Evolutionary conservation across 2,888 invertebrate species (phyloP).

Genomic region (Tubulanus polymorphus): DNA sequence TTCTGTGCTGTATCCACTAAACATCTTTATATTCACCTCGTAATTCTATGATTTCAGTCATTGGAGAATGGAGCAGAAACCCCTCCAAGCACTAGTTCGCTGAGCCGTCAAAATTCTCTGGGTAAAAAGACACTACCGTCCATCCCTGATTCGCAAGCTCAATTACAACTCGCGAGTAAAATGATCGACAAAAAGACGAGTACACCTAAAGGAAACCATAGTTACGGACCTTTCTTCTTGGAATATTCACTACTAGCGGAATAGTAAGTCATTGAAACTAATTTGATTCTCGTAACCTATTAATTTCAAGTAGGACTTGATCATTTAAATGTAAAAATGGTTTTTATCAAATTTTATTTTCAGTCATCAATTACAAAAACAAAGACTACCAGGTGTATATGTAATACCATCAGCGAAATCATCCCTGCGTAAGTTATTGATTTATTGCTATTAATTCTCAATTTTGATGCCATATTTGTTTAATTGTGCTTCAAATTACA

Average conservation of each 20-base stretch:
- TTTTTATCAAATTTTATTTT: constrained; percentile 19
- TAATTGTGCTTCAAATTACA: no score
- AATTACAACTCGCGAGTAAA: constrained; percentile 63
- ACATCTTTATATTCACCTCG: no score
- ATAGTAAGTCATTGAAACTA: constrained; percentile 80
- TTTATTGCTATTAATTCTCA: no score
- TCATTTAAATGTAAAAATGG: neutral
- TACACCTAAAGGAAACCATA: constrained; percentile 30
- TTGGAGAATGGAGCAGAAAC: no score
- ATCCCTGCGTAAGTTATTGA: constrained; percentile 40
- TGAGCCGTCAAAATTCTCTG: no score
- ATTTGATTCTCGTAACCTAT: no score
- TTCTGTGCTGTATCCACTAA: no score
- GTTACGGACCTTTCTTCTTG: constrained; percentile 72
- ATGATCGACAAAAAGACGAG: constrained; percentile 57
- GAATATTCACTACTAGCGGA: constrained; percentile 89
- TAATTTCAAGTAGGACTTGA: no score
- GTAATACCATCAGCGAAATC: constrained; percentile 75
- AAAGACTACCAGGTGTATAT: constrained; percentile 83
- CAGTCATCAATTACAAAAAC: constrained; percentile 57
- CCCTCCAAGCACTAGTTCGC: no score
- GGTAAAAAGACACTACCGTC: constrained; percentile 58
- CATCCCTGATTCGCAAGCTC: constrained; percentile 56
- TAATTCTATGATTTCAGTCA: no score
- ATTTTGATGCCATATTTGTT: no score